Evolutionary conservation across 2,797 vertebrate species (phyloP).

Genomic region (Cirrhinus molitorella): DNA sequence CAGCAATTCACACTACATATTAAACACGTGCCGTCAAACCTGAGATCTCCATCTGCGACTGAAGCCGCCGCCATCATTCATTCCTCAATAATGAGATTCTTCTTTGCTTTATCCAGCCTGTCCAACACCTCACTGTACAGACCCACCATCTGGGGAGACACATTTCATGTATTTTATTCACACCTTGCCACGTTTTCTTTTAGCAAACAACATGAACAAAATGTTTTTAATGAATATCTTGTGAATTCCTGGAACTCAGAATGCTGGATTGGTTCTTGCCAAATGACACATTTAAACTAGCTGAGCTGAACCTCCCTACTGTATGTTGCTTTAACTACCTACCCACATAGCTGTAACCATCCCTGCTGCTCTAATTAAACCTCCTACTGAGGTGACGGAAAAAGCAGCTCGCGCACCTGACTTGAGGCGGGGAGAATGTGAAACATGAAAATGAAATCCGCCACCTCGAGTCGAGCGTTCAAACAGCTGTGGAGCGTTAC

Average conservation of each 20-base stretch:
- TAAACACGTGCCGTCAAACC: slow-evolving; percentile 39
- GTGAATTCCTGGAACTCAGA: background rate
- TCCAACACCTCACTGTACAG: slow-evolving; percentile 87
- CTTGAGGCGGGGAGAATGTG: background rate
- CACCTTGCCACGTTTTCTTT: slow-evolving; percentile 9
- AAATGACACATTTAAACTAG: background rate
- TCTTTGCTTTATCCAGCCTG: slow-evolving; percentile 81
- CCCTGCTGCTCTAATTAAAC: background rate
- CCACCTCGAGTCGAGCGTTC: background rate
- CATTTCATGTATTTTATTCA: slow-evolving; percentile 40
- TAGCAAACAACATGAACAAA: slow-evolving; percentile 15
- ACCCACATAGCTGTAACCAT: background rate
- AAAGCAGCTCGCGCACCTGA: background rate
- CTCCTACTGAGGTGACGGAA: slow-evolving; percentile 2
- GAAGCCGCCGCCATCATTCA: slow-evolving; percentile 65
- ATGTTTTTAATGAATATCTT: slow-evolving; percentile 13
- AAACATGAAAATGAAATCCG: slow-evolving; percentile 6
- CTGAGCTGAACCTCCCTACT: background rate
- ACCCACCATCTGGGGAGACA: slow-evolving; percentile 82
- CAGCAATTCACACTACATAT: slow-evolving; percentile 45
- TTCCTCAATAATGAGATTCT: slow-evolving; percentile 72
- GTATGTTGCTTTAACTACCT: background rate
- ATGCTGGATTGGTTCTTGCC: background rate
- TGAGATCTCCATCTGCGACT: slow-evolving; percentile 32
- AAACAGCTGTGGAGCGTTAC: slow-evolving; percentile 69